These are phyloP conservation scores for Drosophila falleni DNA, from an alignment of 2,888 invertebrate species.

Conservation along the genomic window DNA sequence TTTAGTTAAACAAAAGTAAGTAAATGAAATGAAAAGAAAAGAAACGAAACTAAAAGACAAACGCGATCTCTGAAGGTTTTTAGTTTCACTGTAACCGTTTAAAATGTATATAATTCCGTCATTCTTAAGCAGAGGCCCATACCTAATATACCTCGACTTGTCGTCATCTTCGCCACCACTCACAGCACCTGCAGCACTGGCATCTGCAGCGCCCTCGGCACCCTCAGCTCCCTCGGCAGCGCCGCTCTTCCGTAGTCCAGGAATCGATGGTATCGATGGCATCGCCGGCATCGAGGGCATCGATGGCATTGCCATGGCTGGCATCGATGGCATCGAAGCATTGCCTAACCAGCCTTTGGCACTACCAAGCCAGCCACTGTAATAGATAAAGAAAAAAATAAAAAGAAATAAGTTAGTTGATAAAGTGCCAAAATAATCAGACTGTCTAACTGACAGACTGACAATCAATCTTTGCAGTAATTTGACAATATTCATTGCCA, in stretches of 20 bases:
- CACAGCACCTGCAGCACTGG: slow-evolving; percentile 75
- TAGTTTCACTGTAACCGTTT: slow-evolving; percentile 49
- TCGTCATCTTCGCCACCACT: slow-evolving; percentile 91
- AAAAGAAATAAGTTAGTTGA: slow-evolving; percentile 36
- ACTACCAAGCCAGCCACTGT: slow-evolving; percentile 92
- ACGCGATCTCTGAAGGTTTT: slow-evolving; percentile 52
- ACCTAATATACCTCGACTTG: slow-evolving; percentile 93
- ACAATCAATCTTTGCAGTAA: slow-evolving; percentile 66
- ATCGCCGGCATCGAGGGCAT: slow-evolving; percentile 86
- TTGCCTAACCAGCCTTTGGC: slow-evolving; percentile 94
- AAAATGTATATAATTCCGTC: slow-evolving; percentile 83
- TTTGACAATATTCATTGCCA: slow-evolving; percentile 58
- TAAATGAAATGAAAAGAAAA: slow-evolving; percentile 3
- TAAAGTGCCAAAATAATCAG: slow-evolving; percentile 36
- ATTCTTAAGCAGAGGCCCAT: slow-evolving; percentile 87
- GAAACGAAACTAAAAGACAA: slow-evolving; percentile 46
- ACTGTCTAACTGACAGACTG: slow-evolving; percentile 34
- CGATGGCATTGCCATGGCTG: slow-evolving; percentile 85
- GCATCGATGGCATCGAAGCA: slow-evolving; percentile 84
- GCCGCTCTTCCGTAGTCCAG: slow-evolving; percentile 90
- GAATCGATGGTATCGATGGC: slow-evolving; percentile 87
- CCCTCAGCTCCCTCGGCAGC: slow-evolving; percentile 84
- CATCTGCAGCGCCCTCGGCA: slow-evolving; percentile 62
- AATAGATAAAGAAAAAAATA: slow-evolving; percentile 29
- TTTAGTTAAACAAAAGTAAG: slow-evolving; percentile 6